Conservation (phyloP, 2,797 vertebrate species). For the Holocentrus rufus region DNA sequence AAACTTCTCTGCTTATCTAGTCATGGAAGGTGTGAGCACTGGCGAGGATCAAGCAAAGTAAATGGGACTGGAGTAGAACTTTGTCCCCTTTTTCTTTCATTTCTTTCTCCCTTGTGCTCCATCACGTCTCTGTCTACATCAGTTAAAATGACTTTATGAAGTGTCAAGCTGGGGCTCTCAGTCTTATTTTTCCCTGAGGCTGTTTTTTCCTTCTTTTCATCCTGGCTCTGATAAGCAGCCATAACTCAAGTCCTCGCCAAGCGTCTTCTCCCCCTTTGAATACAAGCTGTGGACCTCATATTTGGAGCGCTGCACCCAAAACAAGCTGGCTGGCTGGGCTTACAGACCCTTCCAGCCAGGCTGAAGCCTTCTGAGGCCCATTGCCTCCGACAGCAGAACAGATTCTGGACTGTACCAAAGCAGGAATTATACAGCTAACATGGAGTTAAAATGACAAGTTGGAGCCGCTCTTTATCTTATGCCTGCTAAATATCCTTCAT, state of each 20-base stretch:
- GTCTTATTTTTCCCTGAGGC: conserved; percentile 39
- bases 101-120: conserved; percentile 46
- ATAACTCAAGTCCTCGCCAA: conserved; percentile 65
- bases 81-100: conserved; percentile 1
- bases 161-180: conserved; percentile 53
- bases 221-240: conserved; percentile 60
- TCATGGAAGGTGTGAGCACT: conserved; percentile 19
- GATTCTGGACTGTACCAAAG: conserved; percentile 24
- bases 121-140: conserved; percentile 61
- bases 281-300: conserved; percentile 40
- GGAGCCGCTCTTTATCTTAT: conserved; percentile 9
- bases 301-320: conserved; percentile 35
- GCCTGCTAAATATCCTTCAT: background rate
- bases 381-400: conserved; percentile 40
- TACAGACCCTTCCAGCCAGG: conserved; percentile 28
- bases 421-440: conserved; percentile 40
- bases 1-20: conserved; percentile 56
- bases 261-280: conserved; percentile 46
- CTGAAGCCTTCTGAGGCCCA: conserved; percentile 28
- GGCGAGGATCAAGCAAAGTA: conserved; percentile 26
- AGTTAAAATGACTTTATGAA: conserved; percentile 63
- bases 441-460: conserved; percentile 6
- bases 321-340: conserved; percentile 23
- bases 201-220: conserved; percentile 33
- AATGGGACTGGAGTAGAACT: background rate